Conservation (phyloP, 2,113 vertebrate genomes). For the Capreolus pygargus region DNA sequence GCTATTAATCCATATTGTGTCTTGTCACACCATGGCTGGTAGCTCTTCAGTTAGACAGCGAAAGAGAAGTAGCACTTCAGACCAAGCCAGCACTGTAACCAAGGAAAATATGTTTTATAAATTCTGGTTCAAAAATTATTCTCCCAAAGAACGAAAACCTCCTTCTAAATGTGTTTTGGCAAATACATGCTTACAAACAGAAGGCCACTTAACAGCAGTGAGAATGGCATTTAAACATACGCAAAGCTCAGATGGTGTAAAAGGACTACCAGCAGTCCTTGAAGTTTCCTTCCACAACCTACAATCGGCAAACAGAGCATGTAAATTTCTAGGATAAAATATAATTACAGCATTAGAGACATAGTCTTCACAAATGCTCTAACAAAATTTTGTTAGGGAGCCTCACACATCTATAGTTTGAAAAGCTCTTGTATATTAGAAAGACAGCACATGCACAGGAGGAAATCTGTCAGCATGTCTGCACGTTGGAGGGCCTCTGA, state of each 20-base stretch:
- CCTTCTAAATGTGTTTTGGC: constrained; percentile 26
- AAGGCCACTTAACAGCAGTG: background rate
- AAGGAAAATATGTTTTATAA: background rate
- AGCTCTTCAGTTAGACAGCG: constrained; percentile 12
- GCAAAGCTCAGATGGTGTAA: background rate
- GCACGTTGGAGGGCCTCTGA: background rate
- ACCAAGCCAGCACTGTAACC: background rate
- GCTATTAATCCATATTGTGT: constrained; percentile 11
- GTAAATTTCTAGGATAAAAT: background rate
- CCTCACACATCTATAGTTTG: background rate
- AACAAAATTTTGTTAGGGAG: background rate
- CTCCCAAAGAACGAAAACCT: constrained; percentile 13
- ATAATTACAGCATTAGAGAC: background rate
- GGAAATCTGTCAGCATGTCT: background rate
- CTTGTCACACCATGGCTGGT: background rate
- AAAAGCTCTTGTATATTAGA: background rate
- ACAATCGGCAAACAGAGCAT: background rate
- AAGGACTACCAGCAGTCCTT: background rate
- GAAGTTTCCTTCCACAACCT: background rate
- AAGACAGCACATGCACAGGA: background rate
- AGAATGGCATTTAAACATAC: background rate
- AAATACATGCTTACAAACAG: constrained; percentile 1
- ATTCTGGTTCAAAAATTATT: constrained; percentile 25
- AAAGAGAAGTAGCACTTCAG: background rate
- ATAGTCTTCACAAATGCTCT: background rate